phyloP scores from a whole-genome alignment of 2,888 invertebrate species.

The Scaptomyza cyrtandrae region DNA sequence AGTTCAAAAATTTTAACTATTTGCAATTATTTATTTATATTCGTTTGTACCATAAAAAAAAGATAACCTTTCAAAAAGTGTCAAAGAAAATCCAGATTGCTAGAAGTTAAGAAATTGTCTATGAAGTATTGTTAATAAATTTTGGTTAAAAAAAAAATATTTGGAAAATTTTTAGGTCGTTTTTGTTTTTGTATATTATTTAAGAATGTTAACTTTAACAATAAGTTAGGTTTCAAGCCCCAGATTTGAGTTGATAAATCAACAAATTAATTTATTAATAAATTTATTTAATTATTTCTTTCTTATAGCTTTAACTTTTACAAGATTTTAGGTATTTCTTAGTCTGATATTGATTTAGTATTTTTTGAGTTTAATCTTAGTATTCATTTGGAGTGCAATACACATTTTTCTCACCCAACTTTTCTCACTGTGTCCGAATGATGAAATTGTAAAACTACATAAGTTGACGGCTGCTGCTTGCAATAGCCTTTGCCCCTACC shows the following conservation, averaged over 20 bases:
- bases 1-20: too few relatives aligned
- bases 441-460: constrained; percentile 61
- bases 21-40: too few relatives aligned
- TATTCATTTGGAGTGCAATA: background rate
- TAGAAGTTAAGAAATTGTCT: too few relatives aligned
- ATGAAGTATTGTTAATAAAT: too few relatives aligned
- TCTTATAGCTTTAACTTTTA: background rate
- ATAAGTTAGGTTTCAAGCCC: background rate
- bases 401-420: background rate
- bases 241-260: too few relatives aligned
- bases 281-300: background rate
- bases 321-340: background rate
- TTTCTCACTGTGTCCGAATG: constrained; percentile 18
- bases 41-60: too few relatives aligned
- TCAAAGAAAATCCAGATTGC: too few relatives aligned
- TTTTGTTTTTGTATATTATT: background rate
- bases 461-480: constrained; percentile 40
- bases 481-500: background rate
- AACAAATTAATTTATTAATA: too few relatives aligned
- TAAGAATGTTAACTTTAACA: background rate
- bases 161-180: background rate
- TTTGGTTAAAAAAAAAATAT: background rate
- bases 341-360: background rate
- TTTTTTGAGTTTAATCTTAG: background rate
- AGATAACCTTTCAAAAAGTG: too few relatives aligned